Evolutionary conservation across 2,797 vertebrate genomes (phyloP), one percentile per base, ranked within the genome.

Genomic region (Hapalemur alaotrensis): DNA sequence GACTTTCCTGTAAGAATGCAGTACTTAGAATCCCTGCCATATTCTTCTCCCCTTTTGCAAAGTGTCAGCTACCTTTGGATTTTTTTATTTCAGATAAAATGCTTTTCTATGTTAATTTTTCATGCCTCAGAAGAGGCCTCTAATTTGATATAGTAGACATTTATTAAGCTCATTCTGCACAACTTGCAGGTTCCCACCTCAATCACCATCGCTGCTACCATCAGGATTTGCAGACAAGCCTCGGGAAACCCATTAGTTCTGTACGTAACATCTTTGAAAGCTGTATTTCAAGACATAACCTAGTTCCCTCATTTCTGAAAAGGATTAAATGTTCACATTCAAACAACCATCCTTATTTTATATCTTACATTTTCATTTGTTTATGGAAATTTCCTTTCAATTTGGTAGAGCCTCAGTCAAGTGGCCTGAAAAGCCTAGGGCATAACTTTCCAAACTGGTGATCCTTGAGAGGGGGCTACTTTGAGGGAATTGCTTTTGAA

Each of bases 401-500:
- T n/a, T 89, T 72, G 79, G 54, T 41, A n/a, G 28, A 93, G 25
- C 35, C 72, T 83, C 32, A 61, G 69, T 57, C 65, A 87, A 81
- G 23, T 35, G 30, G 32, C 18, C 32, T 32, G 30, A 22, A 93
- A 87, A 89, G 50, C 89, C 52, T 57, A 90, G 32, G 48, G 32
- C 17, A 35, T 38, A 94, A 63, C 80, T 82, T 90, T 85, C 35
- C 67, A 96, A 95, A 63, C 80, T 92, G 50, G 59, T 96, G 95
- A 95, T 92, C 89, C 87, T 93, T 94, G 82, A 96, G 86, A 97
- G 28, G 46, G 35, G 41, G 14, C 70, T 89, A 38, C 92, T 95
- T 95, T 83, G 90, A 95, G 80, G 61, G 65, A 98, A 98, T 90
- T 97, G 89, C 89, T 96, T 95, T 97, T 96, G 87, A 98, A 96